Evolutionary conservation across 1,140 invertebrate species (phyloP), one percentile per base, ranked within the genome.

Genomic region (Caerostris darwini): DNA sequence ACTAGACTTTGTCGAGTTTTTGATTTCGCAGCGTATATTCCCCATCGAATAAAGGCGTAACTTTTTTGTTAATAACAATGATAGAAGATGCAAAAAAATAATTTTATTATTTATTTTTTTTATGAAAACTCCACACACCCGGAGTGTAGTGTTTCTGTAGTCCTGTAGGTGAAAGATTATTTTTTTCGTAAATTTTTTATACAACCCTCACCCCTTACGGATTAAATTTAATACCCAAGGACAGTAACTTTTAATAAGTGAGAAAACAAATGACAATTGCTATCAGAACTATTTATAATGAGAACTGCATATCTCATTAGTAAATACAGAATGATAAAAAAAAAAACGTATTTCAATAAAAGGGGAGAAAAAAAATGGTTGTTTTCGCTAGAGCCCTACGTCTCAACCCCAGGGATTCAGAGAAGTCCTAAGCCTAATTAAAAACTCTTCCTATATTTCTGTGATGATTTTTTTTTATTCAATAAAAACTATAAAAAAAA

Each of bases 191-290:
- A 12, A 56, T 90, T 71, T 71, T 90, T 90, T 69, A 53, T 19
- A 8, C 53, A 7, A 8, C 7, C 34, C 67, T 57, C 71, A 53
- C 69, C 89, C 89, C 71, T 58, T 19, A n/a, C 57, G 89, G 89
- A 91, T 91, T 91, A 91, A 58, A 82, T 34, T 81, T 91, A 91
- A 91, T 91, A 59, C 89, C 89, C 67, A 82, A 81, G 71, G 89
- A 77, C 71, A 54, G 56, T 59, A 77, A 82, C 69, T 91, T 82
- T 50, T 81, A 91, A 91, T 91, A 91, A 91, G 89, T 59, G 87
- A 82, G 5, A 58, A 91, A 91, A 91, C 56, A 91, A 91, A 91
- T 91, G 89, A 91, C 19, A 91, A 91, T 81, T 82, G 19, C 12
- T 82, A 82, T 61, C 57, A 61, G 53, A 82, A 58, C 69, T 61